Evolutionary conservation across 1,140 invertebrate genomes (phyloP), one percentile per base, ranked within the genome.

Genomic region (Phortica variegata): DNA sequence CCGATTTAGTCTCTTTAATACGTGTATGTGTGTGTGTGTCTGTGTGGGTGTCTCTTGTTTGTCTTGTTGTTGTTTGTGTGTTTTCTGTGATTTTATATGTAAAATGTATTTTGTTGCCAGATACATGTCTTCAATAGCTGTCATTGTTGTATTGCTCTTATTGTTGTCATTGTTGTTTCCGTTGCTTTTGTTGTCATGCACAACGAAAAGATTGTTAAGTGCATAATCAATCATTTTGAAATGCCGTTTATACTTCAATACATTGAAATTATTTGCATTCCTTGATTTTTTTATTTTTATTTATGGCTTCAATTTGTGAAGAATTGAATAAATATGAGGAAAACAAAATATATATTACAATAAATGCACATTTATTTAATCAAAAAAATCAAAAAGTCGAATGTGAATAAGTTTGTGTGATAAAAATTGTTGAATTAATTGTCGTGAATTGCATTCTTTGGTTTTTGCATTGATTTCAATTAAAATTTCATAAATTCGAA

Each of bases 191-290:
- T 29, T 29, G 12, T 12, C 12, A 29, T 7, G 26, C 26, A 7
- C 12, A 29, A 29, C 12, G 12, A 6, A 29, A 12, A 29, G 26
- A 29, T 29, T 6, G 26, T 70, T 70, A 70, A 69, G 63, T 70
- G 65, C 52, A 61, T 70, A 70, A 70, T 70, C 65, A 70, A 70
- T 70, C 65, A 70, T 61, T 58, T 61, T 70, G 61, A 70, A 65
- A 61, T 70, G 55, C 52, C 21, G 51, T 50, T 57, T 54, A 53
- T 65, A 47, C 44, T 50, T 40, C 43, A 21, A 31, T 37, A 31
- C 39, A 43, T 40, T 40, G 48, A 43, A 40, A 49, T 26, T 19
- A 38, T 5, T 26, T 32, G 15, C 18, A 29, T 20, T 16, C 32
- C 23, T 9, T 40, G 19, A 16, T 3, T 5, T 42, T 18, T 2